Evolutionary conservation across 2,113 vertebrate species (phyloP).

Genomic region (Lonchura striata): DNA sequence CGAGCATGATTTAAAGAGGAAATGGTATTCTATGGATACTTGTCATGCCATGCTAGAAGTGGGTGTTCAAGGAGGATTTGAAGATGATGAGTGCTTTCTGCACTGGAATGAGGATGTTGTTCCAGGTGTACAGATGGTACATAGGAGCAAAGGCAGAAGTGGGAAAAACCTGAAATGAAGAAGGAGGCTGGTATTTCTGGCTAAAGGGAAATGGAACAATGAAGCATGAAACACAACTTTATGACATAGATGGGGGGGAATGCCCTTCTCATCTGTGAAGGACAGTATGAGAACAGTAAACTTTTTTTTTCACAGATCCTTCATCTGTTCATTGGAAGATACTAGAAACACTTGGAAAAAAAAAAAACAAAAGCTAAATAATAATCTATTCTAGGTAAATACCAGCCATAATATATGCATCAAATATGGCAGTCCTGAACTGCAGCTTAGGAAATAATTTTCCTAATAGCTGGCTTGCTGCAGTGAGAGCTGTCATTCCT

Average conservation of each 20-base stretch:
- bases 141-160: conserved; percentile 42
- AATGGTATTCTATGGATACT: conserved; percentile 25
- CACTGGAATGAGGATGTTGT: conserved; percentile 46
- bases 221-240: not conserved
- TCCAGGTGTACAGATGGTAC: conserved; percentile 50
- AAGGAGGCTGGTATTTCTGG: conserved; percentile 25
- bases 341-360: not conserved
- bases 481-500: conserved; percentile 23
- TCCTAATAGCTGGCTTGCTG: conserved; percentile 28
- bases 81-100: conserved; percentile 34
- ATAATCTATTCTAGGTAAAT: conserved; percentile 20
- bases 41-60: conserved; percentile 39
- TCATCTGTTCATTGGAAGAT: not conserved
- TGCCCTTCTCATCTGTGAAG: not conserved
- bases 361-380: not conserved
- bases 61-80: conserved; percentile 38
- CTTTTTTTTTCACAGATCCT: not conserved
- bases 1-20: not conserved
- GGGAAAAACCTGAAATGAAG: conserved; percentile 56
- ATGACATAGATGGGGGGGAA: not conserved
- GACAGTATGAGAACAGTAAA: not conserved
- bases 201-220: conserved; percentile 22
- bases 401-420: not conserved
- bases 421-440: not conserved
- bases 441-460: conserved; percentile 5